These are phyloP conservation scores for Empidonax traillii DNA, from an alignment of 2,113 vertebrate genomes.

Conservation along the genomic window DNA sequence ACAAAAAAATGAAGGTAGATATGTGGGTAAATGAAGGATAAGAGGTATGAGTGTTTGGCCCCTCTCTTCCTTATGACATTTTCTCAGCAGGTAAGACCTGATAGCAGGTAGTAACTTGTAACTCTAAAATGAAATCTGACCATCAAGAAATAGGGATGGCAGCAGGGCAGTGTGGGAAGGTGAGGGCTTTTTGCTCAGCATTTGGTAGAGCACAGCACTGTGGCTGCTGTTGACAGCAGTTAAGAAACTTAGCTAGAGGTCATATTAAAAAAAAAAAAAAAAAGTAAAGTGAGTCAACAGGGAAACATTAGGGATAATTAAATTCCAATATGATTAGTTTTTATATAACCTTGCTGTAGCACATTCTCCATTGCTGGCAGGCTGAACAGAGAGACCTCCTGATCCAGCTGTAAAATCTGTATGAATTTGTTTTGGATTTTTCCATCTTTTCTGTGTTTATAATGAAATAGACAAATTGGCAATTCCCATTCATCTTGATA, in stretches of 20 bases:
- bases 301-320: not conserved
- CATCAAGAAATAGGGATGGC: not conserved
- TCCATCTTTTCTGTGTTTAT: not conserved
- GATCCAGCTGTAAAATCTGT: not conserved
- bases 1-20: not conserved
- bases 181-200: not conserved
- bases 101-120: not conserved
- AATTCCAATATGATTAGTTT: slow-evolving; percentile 20
- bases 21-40: not conserved
- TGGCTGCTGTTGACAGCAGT: not conserved
- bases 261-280: not conserved
- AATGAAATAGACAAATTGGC: not conserved
- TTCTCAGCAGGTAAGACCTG: not conserved
- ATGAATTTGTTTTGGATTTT: not conserved
- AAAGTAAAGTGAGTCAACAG: not conserved
- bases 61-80: not conserved
- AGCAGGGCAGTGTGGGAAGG: not conserved
- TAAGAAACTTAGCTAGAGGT: not conserved
- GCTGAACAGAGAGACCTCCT: not conserved
- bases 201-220: not conserved
- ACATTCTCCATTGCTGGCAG: not conserved
- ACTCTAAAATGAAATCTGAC: not conserved
- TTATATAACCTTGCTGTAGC: not conserved
- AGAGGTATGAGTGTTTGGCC: not conserved
- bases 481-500: not conserved